A percentile compares a stretch with the other conserved stretches of the same genome.
Evolutionary conservation across 2,113 vertebrate species (phyloP).

Genomic region (Thalassoma bifasciatum): DNA sequence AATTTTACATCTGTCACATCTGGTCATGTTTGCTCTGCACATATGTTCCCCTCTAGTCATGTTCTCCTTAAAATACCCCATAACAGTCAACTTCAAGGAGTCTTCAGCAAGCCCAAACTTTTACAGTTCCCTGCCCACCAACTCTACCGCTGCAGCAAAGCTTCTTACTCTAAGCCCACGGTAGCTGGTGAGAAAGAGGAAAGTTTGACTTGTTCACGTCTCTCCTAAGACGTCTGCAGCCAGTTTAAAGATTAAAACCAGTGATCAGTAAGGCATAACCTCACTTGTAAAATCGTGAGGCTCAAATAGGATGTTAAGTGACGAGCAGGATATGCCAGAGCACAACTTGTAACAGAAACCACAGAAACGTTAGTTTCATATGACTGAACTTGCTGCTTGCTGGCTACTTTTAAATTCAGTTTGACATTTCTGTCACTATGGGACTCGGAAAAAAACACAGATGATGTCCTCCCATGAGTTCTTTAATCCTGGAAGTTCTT

Average conservation of each 20-base stretch:
- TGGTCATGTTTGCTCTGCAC: conserved; percentile 1
- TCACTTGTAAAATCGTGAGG: conserved; percentile 3
- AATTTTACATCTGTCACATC: conserved; percentile 1
- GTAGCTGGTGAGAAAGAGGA: conserved; percentile 39
- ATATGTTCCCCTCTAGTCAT: neutral
- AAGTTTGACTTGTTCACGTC: conserved; percentile 38
- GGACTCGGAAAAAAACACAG: neutral
- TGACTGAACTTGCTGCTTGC: conserved; percentile 49
- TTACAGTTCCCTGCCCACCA: conserved; percentile 5
- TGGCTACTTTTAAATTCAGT: conserved; percentile 12
- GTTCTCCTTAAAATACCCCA: conserved; percentile 2
- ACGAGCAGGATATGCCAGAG: conserved; percentile 28
- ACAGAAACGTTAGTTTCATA: conserved; percentile 41
- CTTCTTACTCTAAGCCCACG: conserved; percentile 26
- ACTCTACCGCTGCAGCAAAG: conserved; percentile 20
- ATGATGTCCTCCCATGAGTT: neutral
- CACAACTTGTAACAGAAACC: conserved; percentile 32
- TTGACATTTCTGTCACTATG: neutral
- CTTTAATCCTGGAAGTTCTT: neutral
- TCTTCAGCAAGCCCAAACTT: neutral
- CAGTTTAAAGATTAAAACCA: conserved; percentile 42
- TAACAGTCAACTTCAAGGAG: neutral
- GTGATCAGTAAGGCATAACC: conserved; percentile 45
- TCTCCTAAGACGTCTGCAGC: conserved; percentile 20
- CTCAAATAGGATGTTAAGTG: conserved; percentile 23